Conservation (phyloP, 2,888 invertebrate species). For the Sarcophaga rosellei region DNA sequence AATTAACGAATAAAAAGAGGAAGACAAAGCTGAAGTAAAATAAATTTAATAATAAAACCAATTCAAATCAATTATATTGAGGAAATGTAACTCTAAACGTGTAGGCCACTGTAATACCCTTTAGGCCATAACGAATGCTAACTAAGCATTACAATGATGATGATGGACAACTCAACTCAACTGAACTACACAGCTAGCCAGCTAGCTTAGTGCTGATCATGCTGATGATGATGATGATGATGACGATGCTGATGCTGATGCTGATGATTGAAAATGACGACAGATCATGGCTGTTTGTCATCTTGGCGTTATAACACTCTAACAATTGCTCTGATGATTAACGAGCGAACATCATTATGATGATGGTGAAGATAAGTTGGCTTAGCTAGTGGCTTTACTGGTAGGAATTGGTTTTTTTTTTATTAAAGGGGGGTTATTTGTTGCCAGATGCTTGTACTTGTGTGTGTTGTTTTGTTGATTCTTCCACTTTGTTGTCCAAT, state of each 20-base stretch:
- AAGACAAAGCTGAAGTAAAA: background rate
- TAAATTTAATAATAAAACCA: conserved; percentile 21
- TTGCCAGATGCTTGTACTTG: background rate
- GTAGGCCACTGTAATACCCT: conserved; percentile 62
- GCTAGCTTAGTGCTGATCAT: too few relatives aligned
- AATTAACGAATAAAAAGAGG: conserved; percentile 11
- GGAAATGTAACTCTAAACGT: conserved; percentile 65
- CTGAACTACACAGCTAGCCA: too few relatives aligned
- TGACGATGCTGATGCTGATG: too few relatives aligned
- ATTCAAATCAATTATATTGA: conserved; percentile 57
- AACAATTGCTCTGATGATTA: too few relatives aligned
- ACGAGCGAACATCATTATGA: too few relatives aligned
- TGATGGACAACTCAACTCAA: background rate
- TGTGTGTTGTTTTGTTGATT: background rate
- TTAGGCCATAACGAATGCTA: conserved; percentile 48
- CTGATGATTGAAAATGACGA: too few relatives aligned
- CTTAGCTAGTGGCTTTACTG: background rate
- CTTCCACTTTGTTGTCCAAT: conserved; percentile 44
- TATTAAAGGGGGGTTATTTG: background rate
- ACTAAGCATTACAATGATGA: conserved; percentile 58
- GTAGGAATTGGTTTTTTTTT: background rate
- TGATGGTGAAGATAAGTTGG: too few relatives aligned
- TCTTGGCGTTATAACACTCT: too few relatives aligned
- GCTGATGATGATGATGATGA: too few relatives aligned
- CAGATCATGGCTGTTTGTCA: too few relatives aligned